Evolutionary conservation across 2,797 vertebrate species (phyloP).

Genomic region (Tokudaia muenninki): DNA sequence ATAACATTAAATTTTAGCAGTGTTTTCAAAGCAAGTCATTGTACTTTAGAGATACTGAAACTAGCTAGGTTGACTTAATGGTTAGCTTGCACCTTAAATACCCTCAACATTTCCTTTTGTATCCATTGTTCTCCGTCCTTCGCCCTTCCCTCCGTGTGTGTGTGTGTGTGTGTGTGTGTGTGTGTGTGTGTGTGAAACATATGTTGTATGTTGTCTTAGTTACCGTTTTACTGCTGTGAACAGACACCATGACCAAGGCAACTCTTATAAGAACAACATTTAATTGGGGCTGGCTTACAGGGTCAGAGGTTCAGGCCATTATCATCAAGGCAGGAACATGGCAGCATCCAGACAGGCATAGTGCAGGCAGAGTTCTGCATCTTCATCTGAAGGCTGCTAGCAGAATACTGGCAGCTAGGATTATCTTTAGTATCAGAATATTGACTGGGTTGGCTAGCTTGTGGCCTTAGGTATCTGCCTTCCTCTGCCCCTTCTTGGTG

Average conservation of each 20-base stretch:
- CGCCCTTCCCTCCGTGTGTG: no score
- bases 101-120: background rate
- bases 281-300: no score
- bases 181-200: background rate
- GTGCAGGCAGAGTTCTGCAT: no score
- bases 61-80: background rate
- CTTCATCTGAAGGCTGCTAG: no score
- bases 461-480: background rate
- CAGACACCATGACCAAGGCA: no score
- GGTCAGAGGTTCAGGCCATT: no score
- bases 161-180: background rate
- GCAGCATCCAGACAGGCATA: no score
- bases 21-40: constrained; percentile 50
- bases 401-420: no score
- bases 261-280: no score
- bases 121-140: background rate
- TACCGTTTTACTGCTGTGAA: no score
- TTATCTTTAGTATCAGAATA: background rate
- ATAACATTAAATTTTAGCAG: constrained; percentile 78
- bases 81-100: constrained; percentile 1
- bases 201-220: background rate
- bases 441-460: background rate
- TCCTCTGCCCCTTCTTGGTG: background rate
- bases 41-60: constrained; percentile 48
- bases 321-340: no score